phyloP scores from a whole-genome alignment of 2,888 invertebrate genomes.

The Synanthedon andrenaeformis region DNA sequence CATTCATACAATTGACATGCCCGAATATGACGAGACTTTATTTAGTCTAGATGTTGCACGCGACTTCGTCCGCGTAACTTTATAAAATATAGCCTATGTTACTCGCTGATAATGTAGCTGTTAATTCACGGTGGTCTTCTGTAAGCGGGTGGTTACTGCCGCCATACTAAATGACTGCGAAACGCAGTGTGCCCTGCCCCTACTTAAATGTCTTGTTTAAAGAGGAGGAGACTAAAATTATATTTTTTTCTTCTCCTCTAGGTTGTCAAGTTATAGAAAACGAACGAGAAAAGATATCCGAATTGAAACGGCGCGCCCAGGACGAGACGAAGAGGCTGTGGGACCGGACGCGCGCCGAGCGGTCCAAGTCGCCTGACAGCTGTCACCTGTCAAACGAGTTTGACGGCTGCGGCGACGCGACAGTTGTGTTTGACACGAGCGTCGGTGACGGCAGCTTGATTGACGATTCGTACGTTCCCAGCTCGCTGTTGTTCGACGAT shows the following conservation, averaged over 20 bases:
- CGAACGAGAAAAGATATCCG: constrained; percentile 87
- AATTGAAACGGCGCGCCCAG: constrained; percentile 86
- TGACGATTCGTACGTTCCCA: constrained; percentile 20
- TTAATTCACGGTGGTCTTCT: too few species aligned
- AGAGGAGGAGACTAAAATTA: too few species aligned
- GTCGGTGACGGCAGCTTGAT: constrained; percentile 34
- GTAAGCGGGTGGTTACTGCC: too few species aligned
- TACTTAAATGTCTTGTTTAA: too few species aligned
- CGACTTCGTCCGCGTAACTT: too few species aligned
- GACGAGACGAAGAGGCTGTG: constrained; percentile 91
- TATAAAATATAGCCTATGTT: too few species aligned
- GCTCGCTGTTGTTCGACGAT: constrained; percentile 47
- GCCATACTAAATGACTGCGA: too few species aligned
- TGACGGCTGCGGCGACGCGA: constrained; percentile 6
- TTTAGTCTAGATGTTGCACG: too few species aligned
- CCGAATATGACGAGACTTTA: too few species aligned
- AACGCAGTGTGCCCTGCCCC: too few species aligned
- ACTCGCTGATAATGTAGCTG: too few species aligned
- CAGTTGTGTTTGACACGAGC: constrained; percentile 10
- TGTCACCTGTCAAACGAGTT: constrained; percentile 19
- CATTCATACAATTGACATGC: too few species aligned
- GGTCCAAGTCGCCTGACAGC: constrained; percentile 33
- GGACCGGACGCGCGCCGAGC: constrained; percentile 64
- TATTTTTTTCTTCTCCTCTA: constrained; percentile 26
- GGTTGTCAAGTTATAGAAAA: constrained; percentile 93